A percentile compares a stretch with the other conserved stretches of the same genome.
Conservation (phyloP, 2,888 invertebrate genomes). For the Lithophane socia region DNA sequence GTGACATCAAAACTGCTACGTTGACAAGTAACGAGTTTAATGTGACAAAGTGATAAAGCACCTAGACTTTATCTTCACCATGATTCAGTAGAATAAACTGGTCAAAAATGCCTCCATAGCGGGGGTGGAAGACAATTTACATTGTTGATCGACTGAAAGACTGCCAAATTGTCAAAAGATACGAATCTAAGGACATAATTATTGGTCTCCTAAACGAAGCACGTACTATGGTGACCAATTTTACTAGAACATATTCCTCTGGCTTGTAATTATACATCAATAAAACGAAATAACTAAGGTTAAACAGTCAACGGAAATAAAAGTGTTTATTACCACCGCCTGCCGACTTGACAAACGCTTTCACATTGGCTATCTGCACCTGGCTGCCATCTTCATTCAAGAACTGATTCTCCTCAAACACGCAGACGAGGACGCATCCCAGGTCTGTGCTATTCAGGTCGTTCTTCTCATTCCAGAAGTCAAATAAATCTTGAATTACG, state of each 20-base stretch:
- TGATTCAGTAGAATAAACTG: not conserved
- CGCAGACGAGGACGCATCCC: constrained; percentile 74
- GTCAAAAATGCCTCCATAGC: not conserved
- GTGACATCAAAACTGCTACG: not conserved
- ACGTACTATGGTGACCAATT: not conserved
- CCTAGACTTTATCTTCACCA: not conserved
- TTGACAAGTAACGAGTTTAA: constrained; percentile 1
- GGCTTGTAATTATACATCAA: not conserved
- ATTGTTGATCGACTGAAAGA: not conserved
- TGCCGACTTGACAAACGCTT: constrained; percentile 64
- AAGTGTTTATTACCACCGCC: constrained; percentile 68
- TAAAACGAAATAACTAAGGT: not conserved
- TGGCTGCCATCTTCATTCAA: constrained; percentile 50
- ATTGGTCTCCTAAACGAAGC: not conserved
- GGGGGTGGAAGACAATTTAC: not conserved
- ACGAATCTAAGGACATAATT: not conserved
- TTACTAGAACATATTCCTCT: not conserved
- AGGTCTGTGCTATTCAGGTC: constrained; percentile 53
- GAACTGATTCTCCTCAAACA: constrained; percentile 66
- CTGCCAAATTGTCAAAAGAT: not conserved
- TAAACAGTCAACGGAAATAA: not conserved
- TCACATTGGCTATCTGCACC: constrained; percentile 54
- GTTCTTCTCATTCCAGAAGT: constrained; percentile 70
- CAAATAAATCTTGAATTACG: constrained; percentile 66
- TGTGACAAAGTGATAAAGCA: not conserved